These are phyloP conservation scores for Leptobrachium ailaonicum DNA, from an alignment of 2,113 vertebrate genomes.

Conservation along the genomic window DNA sequence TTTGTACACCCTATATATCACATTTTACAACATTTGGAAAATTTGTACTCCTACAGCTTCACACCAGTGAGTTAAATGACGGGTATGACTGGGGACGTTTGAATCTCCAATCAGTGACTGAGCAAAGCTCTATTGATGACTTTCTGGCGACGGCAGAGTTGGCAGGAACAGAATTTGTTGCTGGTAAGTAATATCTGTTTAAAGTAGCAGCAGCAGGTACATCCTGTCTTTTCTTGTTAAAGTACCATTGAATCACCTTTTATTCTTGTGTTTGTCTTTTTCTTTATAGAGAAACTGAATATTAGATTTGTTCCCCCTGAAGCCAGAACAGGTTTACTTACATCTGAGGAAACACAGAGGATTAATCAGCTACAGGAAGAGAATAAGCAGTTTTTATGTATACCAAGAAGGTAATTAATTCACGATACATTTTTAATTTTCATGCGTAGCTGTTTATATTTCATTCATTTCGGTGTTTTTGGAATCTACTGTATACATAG, in stretches of 20 bases:
- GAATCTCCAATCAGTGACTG: conserved; percentile 87
- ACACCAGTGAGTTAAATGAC: conserved; percentile 84
- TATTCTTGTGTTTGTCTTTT: background rate
- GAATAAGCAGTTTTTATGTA: conserved; percentile 80
- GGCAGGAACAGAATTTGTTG: conserved; percentile 89
- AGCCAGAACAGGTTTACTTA: conserved; percentile 76
- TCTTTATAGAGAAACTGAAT: conserved; percentile 84
- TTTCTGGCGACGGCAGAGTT: conserved; percentile 94
- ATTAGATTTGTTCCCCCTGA: conserved; percentile 83
- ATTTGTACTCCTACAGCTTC: conserved; percentile 68
- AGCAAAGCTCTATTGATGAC: conserved; percentile 91
- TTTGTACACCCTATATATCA: too few species aligned
- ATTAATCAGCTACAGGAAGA: conserved; percentile 84
- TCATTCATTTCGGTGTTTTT: too few species aligned
- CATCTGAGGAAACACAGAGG: conserved; percentile 75
- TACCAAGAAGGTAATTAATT: conserved; percentile 79
- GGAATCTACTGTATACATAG: too few species aligned
- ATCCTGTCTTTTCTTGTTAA: too few species aligned
- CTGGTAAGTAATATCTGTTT: conserved; percentile 68
- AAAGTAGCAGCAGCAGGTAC: too few species aligned
- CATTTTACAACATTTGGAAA: too few species aligned
- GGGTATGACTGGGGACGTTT: conserved; percentile 87
- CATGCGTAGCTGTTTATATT: too few species aligned
- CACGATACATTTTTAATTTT: too few species aligned
- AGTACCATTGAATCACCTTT: too few species aligned